Evolutionary conservation across 2,113 vertebrate species (phyloP).

Genomic region (Pteropus alecto): DNA sequence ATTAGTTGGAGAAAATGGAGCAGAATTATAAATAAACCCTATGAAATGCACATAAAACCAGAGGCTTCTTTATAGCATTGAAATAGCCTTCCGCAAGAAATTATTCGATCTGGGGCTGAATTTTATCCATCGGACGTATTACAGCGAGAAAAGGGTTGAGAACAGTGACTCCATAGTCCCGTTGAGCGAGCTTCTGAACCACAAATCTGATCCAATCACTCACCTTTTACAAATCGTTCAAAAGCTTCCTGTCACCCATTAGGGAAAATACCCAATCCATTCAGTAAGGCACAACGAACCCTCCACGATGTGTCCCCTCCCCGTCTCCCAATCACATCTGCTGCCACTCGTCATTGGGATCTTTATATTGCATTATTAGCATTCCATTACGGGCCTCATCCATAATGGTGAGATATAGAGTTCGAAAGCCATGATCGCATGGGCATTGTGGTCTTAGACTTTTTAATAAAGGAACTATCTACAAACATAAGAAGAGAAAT

Average conservation of each 20-base stretch:
- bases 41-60: background rate
- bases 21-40: background rate
- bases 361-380: background rate
- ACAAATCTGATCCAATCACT: background rate
- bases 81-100: background rate
- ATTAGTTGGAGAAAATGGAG: background rate
- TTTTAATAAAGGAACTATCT: background rate
- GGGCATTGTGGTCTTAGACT: background rate
- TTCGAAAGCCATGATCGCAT: background rate
- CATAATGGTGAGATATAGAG: background rate
- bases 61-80: background rate
- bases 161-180: too few species aligned
- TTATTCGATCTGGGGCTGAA: background rate
- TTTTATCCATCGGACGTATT: background rate
- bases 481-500: background rate
- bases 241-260: background rate
- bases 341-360: background rate
- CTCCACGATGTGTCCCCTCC: background rate
- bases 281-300: background rate
- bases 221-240: background rate
- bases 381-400: background rate
- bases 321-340: background rate
- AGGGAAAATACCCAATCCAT: background rate
- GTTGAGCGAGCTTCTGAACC: fast-evolving
- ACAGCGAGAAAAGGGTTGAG: background rate